phyloP scores from a whole-genome alignment of 1,140 invertebrate genomes.

The Sitobion miscanthi region DNA sequence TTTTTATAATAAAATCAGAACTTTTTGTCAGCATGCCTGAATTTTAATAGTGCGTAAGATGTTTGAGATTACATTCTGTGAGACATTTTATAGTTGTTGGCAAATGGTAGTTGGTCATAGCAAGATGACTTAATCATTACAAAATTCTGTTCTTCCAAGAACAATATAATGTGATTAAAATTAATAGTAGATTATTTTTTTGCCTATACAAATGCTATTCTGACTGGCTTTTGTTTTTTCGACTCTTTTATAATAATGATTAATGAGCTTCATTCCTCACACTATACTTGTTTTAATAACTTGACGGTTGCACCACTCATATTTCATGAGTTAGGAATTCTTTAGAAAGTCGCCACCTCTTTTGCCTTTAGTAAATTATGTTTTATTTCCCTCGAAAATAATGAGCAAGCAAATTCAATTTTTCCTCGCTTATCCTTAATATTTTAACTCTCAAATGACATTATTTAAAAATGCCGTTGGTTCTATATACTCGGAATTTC shows the following conservation, averaged over 20 bases:
- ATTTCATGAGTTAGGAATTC: conserved; percentile 46
- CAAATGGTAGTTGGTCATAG: neutral
- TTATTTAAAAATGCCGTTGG: neutral
- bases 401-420: conserved; percentile 49
- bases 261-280: conserved; percentile 46
- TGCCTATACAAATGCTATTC: conserved; percentile 33
- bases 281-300: conserved; percentile 47
- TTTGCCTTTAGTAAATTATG: conserved; percentile 34
- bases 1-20: neutral
- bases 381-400: conserved; percentile 42
- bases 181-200: conserved; percentile 39
- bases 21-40: neutral
- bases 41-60: neutral
- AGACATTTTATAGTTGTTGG: neutral
- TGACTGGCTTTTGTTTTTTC: conserved; percentile 48
- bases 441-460: neutral
- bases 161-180: conserved; percentile 46
- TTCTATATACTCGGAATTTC: neutral
- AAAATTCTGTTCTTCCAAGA: neutral
- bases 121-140: conserved; percentile 34
- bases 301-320: conserved; percentile 34
- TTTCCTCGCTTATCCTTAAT: neutral
- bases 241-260: conserved; percentile 53
- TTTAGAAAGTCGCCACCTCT: conserved; percentile 38
- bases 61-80: neutral